Base-by-base conservation (phyloP, 2,888 invertebrate species). In the Xylocampa areola region DNA sequence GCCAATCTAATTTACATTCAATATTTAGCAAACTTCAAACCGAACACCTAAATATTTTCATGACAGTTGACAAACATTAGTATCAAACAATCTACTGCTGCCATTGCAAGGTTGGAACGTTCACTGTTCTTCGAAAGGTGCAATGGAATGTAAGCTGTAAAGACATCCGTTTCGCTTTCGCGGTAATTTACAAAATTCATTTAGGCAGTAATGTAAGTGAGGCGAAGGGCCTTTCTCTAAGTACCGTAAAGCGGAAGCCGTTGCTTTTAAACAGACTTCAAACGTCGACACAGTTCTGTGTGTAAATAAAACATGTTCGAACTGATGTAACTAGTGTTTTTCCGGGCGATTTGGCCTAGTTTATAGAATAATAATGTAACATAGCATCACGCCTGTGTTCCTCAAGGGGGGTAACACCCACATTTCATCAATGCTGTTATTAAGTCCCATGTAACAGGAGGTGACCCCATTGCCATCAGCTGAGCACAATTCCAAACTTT, bases 61-160 rank as follows among this genome's bases (percentile, higher is more conserved):
- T 17, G 50, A 6, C 27, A 27, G 37, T 53, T 60, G 52, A 51
- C 33, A 54, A 68, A 70, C 64, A 63, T 21, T 17, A 23, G 14
- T 35, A 0, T 16, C 23, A 53, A 54, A 68, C 69, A 63, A 50
- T 62, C 14, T 63, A 52, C 14, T 32, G 47, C 36, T 58, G 4
- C 29, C 30, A 16, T 30, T 53, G 41, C 40, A 32, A 45, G 33
- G 35, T 23, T 51, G 48, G 44, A 58, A 52, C 27, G 35, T 13
- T n/a, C 14, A 35, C 37, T 21, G 39, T 66, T 64, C 64, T 57
- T 29, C 23, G 60, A 57, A 67, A 49, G 19, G 29, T 25, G 35
- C 40, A 39, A 40, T 52, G 54, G 55, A 61, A 71, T 71, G 64
- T 68, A 39, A 63, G 49, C 41, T 41, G 32, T 45, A 4, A 6